Evolutionary conservation across 1,140 invertebrate species (phyloP).

Genomic region (Pissodes strobi): DNA sequence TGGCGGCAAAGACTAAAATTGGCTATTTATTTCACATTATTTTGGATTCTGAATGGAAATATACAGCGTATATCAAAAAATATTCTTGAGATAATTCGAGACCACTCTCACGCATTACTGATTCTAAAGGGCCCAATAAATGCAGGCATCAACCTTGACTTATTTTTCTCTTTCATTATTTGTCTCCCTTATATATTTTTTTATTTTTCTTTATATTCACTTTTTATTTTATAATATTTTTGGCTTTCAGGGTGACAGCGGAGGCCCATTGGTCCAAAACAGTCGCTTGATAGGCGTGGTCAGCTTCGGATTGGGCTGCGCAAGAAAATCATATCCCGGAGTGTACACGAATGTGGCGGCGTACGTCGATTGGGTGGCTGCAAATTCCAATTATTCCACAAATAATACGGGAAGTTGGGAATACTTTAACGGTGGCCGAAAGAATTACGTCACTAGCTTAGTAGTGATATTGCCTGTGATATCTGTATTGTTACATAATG

Average conservation of each 20-base stretch:
- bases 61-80: no score
- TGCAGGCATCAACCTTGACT: no score
- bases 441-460: no score
- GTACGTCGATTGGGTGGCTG: slow-evolving; percentile 31
- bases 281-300: slow-evolving; percentile 62
- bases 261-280: slow-evolving; percentile 59
- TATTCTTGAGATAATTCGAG: no score
- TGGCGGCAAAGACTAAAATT: no score
- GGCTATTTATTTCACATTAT: no score
- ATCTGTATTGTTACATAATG: neutral
- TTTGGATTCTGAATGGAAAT: no score
- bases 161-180: neutral
- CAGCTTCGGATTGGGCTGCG: slow-evolving; percentile 68
- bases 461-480: neutral
- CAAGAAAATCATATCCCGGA: slow-evolving; percentile 61
- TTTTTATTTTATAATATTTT: no score
- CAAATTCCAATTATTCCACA: slow-evolving; percentile 22
- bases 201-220: neutral
- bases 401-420: neutral
- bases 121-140: no score
- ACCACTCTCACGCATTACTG: no score
- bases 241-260: slow-evolving; percentile 59
- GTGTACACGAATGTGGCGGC: slow-evolving; percentile 64
- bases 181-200: neutral
- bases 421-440: no score